Evolutionary conservation across 2,797 vertebrate genomes (phyloP).

Genomic region (Esox lucius): DNA sequence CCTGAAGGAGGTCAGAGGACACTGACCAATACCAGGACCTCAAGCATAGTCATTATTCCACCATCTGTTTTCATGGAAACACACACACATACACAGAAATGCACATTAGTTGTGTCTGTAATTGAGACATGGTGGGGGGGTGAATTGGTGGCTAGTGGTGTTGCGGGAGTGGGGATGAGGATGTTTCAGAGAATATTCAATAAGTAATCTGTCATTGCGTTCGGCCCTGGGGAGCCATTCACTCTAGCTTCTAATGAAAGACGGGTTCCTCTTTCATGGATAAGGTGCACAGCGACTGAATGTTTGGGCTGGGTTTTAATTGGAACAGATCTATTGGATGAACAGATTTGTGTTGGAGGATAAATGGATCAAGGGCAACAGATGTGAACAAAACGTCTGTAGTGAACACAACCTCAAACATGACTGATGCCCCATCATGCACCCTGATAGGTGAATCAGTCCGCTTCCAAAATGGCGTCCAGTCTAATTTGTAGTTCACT

Average conservation of each 20-base stretch:
- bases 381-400: too few species aligned
- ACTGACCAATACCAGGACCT: conserved; percentile 39
- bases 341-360: conserved; percentile 4
- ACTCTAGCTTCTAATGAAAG: conserved; percentile 25
- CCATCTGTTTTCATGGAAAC: conserved; percentile 39
- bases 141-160: conserved; percentile 18
- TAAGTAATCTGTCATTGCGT: conserved; percentile 20
- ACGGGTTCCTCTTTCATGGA: neutral
- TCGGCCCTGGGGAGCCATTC: conserved; percentile 22
- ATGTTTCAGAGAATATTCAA: conserved; percentile 32
- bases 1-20: conserved; percentile 14
- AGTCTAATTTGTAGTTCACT: neutral
- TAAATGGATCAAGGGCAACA: neutral
- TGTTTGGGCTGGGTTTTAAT: conserved; percentile 17
- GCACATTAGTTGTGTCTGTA: conserved; percentile 29
- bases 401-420: neutral
- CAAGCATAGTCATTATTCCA: conserved; percentile 11
- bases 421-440: neutral
- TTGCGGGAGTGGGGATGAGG: conserved; percentile 26
- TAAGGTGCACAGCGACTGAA: neutral
- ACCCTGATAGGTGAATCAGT: neutral
- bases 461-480: neutral
- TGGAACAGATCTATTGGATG: conserved; percentile 15
- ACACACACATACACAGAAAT: conserved; percentile 34
- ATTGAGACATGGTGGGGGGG: conserved; percentile 16